Base-by-base conservation (phyloP, 2,888 invertebrate species). In the Drosophila ustulata region DNA sequence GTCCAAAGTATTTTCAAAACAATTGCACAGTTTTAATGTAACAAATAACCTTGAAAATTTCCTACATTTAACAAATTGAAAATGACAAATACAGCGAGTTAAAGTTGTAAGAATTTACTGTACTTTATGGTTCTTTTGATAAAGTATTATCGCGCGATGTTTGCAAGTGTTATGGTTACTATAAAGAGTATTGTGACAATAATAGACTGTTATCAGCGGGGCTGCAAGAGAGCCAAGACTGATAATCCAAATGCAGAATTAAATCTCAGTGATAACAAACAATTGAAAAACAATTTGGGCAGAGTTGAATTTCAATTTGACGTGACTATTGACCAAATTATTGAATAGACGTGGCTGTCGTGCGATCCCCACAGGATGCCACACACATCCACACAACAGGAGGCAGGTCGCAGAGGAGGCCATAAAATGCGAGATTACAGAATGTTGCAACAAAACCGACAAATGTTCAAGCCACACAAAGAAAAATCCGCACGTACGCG, bases 401-500 rank as follows among this genome's bases (percentile, higher is more conserved):
- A 53, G 18, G 18, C 18, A 18, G 18, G 18, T 18, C 30, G 8
- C 23, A n/a, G 13, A 23, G 25, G 25, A n/a, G 41, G 28, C 46
- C 34, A 55, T 45, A 46, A 46, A 69, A 66, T 45, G 30, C 25
- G 9, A 43, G 46, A 53, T 47, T 62, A 80, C 51, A 62, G 58
- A 73, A 66, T 68, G 70, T 52, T 63, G 66, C 63, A 65, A 67
- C 57, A 79, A 71, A 82, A 67, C 65, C 70, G 69, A 70, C 74
- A 74, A 78, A 71, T 62, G 61, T 65, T 23, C 23, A 67, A 65
- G n/a, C 50, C 64, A 64, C 28, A 66, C 46, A 51, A 45, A 23
- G 39, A 37, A 50, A 64, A 67, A 64, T 61, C 61, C 64, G 66
- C 75, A 71, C 71, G 85, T 65, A 62, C 80, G 70, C 70, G 62